Evolutionary conservation across 35 echinoderm and acorn worm genomes (phyloP).

Genomic region (Strongylocentrotus purpuratus): DNA sequence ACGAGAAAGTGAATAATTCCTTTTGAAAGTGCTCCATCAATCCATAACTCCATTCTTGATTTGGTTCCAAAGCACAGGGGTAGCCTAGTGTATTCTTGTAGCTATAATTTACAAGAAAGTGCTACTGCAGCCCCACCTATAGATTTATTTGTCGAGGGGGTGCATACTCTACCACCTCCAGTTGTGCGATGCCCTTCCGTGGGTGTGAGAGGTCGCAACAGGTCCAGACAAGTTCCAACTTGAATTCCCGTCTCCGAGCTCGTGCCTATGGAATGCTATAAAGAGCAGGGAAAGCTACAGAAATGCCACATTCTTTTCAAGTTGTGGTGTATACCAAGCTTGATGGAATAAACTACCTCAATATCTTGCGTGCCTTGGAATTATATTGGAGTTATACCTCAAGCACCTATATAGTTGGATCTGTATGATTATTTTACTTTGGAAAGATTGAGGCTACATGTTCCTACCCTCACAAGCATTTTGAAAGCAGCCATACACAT

Average conservation of each 20-base stretch:
- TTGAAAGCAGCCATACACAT: too few relatives aligned
- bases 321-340: neutral
- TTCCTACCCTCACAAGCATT: too few relatives aligned
- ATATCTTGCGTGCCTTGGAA: neutral
- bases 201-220: neutral
- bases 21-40: neutral
- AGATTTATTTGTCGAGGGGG: neutral
- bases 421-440: neutral
- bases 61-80: neutral
- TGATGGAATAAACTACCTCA: neutral
- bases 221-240: neutral
- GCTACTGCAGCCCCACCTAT: neutral
- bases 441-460: too few relatives aligned
- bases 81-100: neutral
- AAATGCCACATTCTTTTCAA: slow-evolving; percentile 1
- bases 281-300: neutral
- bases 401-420: neutral
- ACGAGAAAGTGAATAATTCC: neutral
- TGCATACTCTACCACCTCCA: neutral
- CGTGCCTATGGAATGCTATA: neutral
- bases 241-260: neutral
- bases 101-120: neutral
- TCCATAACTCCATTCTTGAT: neutral
- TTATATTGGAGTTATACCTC: neutral
- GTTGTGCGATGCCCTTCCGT: neutral